These are phyloP conservation scores for Crocallis elinguaria DNA, from an alignment of 2,888 invertebrate genomes.

Conservation along the genomic window DNA sequence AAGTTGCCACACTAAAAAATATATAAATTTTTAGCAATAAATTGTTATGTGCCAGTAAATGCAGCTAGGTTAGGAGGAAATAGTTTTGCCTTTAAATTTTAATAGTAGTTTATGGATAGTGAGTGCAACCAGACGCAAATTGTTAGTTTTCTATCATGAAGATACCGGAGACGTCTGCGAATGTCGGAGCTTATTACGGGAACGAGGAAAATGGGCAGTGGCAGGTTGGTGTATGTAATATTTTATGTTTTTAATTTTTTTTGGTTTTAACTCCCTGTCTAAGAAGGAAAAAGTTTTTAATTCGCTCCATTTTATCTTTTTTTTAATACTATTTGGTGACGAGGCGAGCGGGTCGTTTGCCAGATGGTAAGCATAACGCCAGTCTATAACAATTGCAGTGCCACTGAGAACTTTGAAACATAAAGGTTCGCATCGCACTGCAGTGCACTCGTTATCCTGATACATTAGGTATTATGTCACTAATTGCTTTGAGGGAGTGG, in stretches of 20 bases:
- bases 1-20: background rate
- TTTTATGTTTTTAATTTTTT: background rate
- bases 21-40: background rate
- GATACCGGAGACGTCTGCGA: slow-evolving; percentile 76
- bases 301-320: too few relatives aligned
- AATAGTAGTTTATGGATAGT: slow-evolving; percentile 49
- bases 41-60: slow-evolving; percentile 28
- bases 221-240: slow-evolving; percentile 61
- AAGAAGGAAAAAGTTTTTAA: too few relatives aligned
- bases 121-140: slow-evolving; percentile 28
- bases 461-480: too few relatives aligned
- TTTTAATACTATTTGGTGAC: too few relatives aligned
- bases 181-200: slow-evolving; percentile 77
- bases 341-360: too few relatives aligned
- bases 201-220: slow-evolving; percentile 78
- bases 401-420: too few relatives aligned
- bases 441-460: too few relatives aligned
- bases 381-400: too few relatives aligned
- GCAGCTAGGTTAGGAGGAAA: slow-evolving; percentile 4
- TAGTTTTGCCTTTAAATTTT: slow-evolving; percentile 30
- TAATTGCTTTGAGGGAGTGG: too few relatives aligned
- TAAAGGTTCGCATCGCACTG: too few relatives aligned
- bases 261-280: background rate
- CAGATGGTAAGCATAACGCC: too few relatives aligned
- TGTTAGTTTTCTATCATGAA: slow-evolving; percentile 63